phyloP scores from a whole-genome alignment of 2,113 vertebrate species.

The Tricholaema leucomelas region DNA sequence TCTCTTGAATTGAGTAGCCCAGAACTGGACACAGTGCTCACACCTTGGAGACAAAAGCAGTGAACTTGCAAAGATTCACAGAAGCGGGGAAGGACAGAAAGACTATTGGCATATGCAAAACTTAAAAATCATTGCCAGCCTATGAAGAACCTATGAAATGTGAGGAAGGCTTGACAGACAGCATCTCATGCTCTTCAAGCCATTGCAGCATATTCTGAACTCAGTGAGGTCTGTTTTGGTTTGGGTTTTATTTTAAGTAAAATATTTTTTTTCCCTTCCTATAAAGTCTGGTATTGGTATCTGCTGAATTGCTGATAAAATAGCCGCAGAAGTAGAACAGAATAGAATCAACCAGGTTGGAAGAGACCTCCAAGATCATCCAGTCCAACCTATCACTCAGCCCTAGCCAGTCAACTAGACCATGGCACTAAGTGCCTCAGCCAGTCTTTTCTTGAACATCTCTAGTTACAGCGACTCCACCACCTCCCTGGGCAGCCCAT shows the following conservation, averaged over 20 bases:
- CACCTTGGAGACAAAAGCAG: background rate
- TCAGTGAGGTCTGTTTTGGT: background rate
- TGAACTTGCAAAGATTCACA: background rate
- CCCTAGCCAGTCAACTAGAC: too few species aligned
- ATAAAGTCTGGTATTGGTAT: background rate
- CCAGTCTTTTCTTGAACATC: too few species aligned
- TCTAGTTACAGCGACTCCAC: too few species aligned
- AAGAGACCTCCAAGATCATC: too few species aligned
- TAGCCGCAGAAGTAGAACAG: background rate
- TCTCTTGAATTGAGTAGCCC: too few species aligned
- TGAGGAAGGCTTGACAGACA: background rate
- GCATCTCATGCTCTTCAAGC: background rate
- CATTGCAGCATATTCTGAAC: background rate
- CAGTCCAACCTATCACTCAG: too few species aligned
- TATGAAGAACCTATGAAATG: background rate
- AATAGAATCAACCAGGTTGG: too few species aligned
- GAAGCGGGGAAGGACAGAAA: background rate
- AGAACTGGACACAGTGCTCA: too few species aligned
- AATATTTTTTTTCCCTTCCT: background rate
- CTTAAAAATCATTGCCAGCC: background rate
- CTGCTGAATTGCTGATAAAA: background rate
- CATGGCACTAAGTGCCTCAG: too few species aligned
- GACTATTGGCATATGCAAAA: background rate
- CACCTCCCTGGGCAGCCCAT: too few species aligned
- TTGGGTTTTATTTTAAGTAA: background rate